Percentiles rank a stretch among this genome's conserved stretches.
phyloP scores from a whole-genome alignment of 2,113 vertebrate species.

The Bettongia penicillata region DNA sequence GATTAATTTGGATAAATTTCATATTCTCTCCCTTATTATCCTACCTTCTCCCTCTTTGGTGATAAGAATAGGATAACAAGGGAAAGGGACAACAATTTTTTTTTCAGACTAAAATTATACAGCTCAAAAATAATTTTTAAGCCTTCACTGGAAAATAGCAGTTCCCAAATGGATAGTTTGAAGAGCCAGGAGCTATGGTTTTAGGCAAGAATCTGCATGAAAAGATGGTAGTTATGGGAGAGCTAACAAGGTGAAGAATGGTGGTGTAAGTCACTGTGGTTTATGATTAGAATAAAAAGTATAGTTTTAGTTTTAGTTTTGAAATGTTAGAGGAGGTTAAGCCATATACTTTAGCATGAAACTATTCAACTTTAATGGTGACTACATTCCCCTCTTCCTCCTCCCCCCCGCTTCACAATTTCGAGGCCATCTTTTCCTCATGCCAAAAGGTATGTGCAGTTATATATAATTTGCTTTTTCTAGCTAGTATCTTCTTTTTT shows the following conservation, averaged over 20 bases:
- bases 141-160: background rate
- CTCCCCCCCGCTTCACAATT: slow-evolving; percentile 19
- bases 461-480: slow-evolving; percentile 72
- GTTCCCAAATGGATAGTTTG: background rate
- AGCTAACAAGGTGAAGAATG: slow-evolving; percentile 37
- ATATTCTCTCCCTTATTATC: background rate
- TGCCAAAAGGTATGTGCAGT: background rate
- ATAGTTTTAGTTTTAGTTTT: slow-evolving; percentile 50
- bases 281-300: slow-evolving; percentile 65
- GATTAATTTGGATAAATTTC: background rate
- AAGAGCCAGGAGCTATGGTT: background rate
- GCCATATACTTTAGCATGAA: slow-evolving; percentile 63
- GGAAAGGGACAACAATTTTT: background rate
- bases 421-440: slow-evolving; percentile 58
- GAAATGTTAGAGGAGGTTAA: slow-evolving; percentile 51
- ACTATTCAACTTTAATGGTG: slow-evolving; percentile 59
- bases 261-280: slow-evolving; percentile 36
- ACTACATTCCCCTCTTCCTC: slow-evolving; percentile 54
- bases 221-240: slow-evolving; percentile 17
- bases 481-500: slow-evolving; percentile 63
- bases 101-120: background rate
- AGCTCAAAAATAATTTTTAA: slow-evolving; percentile 18
- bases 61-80: background rate
- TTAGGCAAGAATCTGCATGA: slow-evolving; percentile 21
- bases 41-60: background rate